phyloP scores from a whole-genome alignment of 1,140 invertebrate genomes.

The Hylaeus volcanicus region DNA sequence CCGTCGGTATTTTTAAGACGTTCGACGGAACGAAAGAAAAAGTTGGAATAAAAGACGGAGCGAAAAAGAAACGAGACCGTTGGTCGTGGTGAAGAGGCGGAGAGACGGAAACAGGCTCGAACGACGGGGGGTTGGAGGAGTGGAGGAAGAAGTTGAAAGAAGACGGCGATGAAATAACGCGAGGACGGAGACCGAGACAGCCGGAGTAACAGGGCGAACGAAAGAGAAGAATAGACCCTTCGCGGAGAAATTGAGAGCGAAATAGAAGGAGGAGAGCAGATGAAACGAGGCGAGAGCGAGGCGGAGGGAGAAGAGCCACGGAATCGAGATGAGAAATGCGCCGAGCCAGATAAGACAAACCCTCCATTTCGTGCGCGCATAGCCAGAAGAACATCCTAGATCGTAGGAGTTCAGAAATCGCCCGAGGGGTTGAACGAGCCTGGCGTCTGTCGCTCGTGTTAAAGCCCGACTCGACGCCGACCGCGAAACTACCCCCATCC shows the following conservation, averaged over 20 bases:
- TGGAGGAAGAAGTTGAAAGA: background rate
- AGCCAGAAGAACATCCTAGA: constrained; percentile 46
- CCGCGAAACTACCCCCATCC: background rate
- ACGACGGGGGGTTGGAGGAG: background rate
- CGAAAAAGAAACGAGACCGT: background rate
- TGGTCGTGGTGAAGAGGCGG: too few species aligned
- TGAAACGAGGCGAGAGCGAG: background rate
- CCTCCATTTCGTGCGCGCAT: constrained; percentile 44
- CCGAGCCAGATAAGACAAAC: constrained; percentile 52
- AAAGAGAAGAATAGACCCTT: background rate
- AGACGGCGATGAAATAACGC: background rate
- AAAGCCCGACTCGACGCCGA: too few species aligned
- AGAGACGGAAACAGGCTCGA: background rate
- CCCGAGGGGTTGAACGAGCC: constrained; percentile 20
- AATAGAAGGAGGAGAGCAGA: background rate
- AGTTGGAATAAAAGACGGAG: background rate
- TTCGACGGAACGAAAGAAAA: constrained; percentile 26
- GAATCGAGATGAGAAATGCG: constrained; percentile 54
- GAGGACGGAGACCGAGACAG: background rate
- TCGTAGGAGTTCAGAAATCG: constrained; percentile 47
- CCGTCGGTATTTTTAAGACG: constrained; percentile 19
- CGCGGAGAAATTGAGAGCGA: constrained; percentile 9
- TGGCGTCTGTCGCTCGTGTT: background rate
- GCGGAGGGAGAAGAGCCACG: background rate
- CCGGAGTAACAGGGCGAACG: background rate